Evolutionary conservation across 2,888 invertebrate genomes (phyloP).

Genomic region (Sympetrum striolatum): DNA sequence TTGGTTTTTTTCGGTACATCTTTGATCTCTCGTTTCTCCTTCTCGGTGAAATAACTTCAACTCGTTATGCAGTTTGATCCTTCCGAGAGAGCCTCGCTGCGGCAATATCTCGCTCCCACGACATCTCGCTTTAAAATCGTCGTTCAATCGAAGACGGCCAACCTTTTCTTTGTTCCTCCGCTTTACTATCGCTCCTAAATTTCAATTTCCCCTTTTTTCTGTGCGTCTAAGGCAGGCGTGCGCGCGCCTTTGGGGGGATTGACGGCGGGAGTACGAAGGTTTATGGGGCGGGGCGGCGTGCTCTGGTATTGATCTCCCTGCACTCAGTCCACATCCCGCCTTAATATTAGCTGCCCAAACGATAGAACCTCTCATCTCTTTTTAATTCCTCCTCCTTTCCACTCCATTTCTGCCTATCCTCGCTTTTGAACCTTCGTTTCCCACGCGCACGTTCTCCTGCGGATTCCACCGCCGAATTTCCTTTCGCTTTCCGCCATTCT

Average conservation of each 20-base stretch:
- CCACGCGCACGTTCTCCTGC: too few relatives aligned
- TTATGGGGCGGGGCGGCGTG: background rate
- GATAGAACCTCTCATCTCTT: background rate
- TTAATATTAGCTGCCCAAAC: background rate
- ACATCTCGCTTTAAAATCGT: background rate
- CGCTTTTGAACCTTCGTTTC: too few relatives aligned
- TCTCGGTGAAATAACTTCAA: too few relatives aligned
- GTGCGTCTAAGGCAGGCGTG: background rate
- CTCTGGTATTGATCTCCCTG: conserved; percentile 35
- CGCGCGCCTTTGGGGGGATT: background rate
- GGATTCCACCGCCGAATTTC: too few relatives aligned
- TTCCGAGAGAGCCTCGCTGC: too few relatives aligned
- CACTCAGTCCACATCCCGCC: conserved; percentile 19
- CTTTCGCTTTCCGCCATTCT: background rate
- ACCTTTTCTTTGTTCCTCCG: background rate
- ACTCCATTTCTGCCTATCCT: too few relatives aligned
- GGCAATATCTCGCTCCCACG: too few relatives aligned
- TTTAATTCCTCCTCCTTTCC: background rate
- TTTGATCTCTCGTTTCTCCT: too few relatives aligned
- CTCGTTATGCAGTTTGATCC: too few relatives aligned
- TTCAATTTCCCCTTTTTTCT: background rate
- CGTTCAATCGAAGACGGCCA: background rate
- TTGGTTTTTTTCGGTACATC: too few relatives aligned
- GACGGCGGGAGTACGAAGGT: background rate
- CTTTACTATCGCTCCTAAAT: background rate